Percentiles rank a stretch among this genome's conserved stretches.
Evolutionary conservation across 1,140 invertebrate genomes (phyloP).

Genomic region (Zophobas morio): DNA sequence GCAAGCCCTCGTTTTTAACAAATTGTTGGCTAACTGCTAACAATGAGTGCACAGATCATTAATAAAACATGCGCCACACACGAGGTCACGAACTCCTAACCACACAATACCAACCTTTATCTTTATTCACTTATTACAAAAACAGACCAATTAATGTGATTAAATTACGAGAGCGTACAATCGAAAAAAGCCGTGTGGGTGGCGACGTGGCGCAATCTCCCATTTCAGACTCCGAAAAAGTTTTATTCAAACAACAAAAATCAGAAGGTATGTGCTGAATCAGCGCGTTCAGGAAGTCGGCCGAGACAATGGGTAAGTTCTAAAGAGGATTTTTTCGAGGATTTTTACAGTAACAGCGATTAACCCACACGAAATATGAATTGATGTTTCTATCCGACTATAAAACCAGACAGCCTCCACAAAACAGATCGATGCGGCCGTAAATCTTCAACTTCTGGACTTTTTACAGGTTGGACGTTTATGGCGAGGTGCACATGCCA

Average conservation of each 20-base stretch:
- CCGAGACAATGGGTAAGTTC: slow-evolving; percentile 1
- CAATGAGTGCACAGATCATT: slow-evolving; percentile 49
- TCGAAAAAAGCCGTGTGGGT: slow-evolving; percentile 21
- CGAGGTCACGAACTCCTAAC: slow-evolving; percentile 45
- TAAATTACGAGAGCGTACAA: background rate
- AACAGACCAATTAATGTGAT: slow-evolving; percentile 33
- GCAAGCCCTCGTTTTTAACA: slow-evolving; percentile 26
- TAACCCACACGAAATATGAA: slow-evolving; percentile 35
- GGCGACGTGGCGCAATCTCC: slow-evolving; percentile 14
- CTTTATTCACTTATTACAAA: slow-evolving; percentile 16
- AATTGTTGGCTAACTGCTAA: slow-evolving; percentile 50
- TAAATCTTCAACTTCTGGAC: slow-evolving; percentile 18
- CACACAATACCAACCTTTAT: slow-evolving; percentile 35
- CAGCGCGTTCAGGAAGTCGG: slow-evolving; percentile 12
- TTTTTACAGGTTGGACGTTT: slow-evolving; percentile 14
- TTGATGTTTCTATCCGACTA: slow-evolving; percentile 9
- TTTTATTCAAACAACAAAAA: slow-evolving; percentile 10
- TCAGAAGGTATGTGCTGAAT: slow-evolving; percentile 5
- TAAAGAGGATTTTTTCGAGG: slow-evolving; percentile 10
- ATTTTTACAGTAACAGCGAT: slow-evolving; percentile 9
- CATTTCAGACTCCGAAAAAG: background rate
- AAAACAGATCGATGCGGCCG: slow-evolving; percentile 31
- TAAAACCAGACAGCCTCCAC: slow-evolving; percentile 25
- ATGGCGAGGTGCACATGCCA: slow-evolving; percentile 11
- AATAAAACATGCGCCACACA: slow-evolving; percentile 50